Base-by-base conservation (phyloP, 2,888 invertebrate genomes). In the Electrophaes corylata region DNA sequence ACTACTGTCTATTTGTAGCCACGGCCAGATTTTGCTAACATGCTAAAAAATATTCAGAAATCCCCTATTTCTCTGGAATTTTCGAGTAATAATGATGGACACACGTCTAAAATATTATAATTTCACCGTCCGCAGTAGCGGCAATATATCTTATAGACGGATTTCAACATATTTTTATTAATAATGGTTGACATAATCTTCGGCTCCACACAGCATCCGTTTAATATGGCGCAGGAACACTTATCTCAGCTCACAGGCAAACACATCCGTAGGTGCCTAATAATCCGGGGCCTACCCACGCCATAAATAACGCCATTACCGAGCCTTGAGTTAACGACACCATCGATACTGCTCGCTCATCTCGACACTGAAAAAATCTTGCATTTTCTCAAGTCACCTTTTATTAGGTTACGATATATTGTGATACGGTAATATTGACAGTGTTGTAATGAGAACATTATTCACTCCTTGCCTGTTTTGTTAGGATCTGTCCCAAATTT, bases 301-400 rank as follows among this genome's bases (percentile, higher is more conserved):
- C 54, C 47, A 57, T 61, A 61, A 61, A 61, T 61, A 57, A 57
- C 39, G 18, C 33, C 61, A 51, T 57, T 54, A 57, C 53, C 53
- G 52, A 23, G 40, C 23, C 44, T 16, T 11, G 44, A 52, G 47
- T 39, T 50, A 53, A 57, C 60, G 56, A 49, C 60, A 49, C 53
- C 52, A 26, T 43, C 56, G 48, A 52, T 60, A 56, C n/a, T n/a
- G n/a, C n/a, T 39, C 37, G 37, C 45, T 44, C 18, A 11, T 18
- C 35, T 43, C 35, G 23, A 20, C 19, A 31, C n/a, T 29, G 37
- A 37, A 45, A 31, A 50, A 51, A 41, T 14, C 41, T 51, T 45
- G 39, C 20, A n/a, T 39, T 45, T 43, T 52, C 45, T 52, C 37
- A 39, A 45, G 29, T 14, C 14, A 11, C 23, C 10, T 19, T 20